Conservation (phyloP, 1,140 invertebrate species). For the Ganaspis sp. region DNA sequence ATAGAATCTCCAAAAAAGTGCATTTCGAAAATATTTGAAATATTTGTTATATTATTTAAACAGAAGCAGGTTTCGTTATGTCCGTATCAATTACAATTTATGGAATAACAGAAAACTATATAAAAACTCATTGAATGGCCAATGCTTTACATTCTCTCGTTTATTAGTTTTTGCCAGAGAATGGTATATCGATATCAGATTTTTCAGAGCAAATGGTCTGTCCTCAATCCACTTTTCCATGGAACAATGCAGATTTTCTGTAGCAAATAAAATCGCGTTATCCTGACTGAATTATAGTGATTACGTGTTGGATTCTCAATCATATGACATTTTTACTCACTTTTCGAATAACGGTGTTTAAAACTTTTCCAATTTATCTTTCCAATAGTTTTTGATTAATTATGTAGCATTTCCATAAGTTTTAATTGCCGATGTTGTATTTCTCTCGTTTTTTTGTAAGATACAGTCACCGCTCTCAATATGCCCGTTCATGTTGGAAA, state of each 20-base stretch:
- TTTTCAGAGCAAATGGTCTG: constrained; percentile 13
- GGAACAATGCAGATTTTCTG: neutral
- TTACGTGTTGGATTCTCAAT: neutral
- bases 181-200: constrained; percentile 13
- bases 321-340: neutral
- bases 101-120: constrained; percentile 6
- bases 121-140: constrained; percentile 13
- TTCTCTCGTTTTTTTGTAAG: too few relatives aligned
- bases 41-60: too few relatives aligned
- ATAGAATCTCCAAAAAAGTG: too few relatives aligned
- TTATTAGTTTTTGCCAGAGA: neutral
- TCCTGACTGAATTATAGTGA: constrained; percentile 13
- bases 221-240: constrained; percentile 4
- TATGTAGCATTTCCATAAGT: too few relatives aligned
- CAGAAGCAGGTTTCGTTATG: neutral
- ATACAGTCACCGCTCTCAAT: too few relatives aligned
- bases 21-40: neutral
- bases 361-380: neutral
- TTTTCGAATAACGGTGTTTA: neutral
- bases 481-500: too few relatives aligned
- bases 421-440: too few relatives aligned
- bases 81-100: constrained; percentile 10
- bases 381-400: too few relatives aligned
- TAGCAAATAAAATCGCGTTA: neutral
- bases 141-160: constrained; percentile 9